Percentiles rank a stretch among this genome's conserved stretches.
phyloP scores from a whole-genome alignment of 2,888 invertebrate species.

The Frankliniella fusca region DNA sequence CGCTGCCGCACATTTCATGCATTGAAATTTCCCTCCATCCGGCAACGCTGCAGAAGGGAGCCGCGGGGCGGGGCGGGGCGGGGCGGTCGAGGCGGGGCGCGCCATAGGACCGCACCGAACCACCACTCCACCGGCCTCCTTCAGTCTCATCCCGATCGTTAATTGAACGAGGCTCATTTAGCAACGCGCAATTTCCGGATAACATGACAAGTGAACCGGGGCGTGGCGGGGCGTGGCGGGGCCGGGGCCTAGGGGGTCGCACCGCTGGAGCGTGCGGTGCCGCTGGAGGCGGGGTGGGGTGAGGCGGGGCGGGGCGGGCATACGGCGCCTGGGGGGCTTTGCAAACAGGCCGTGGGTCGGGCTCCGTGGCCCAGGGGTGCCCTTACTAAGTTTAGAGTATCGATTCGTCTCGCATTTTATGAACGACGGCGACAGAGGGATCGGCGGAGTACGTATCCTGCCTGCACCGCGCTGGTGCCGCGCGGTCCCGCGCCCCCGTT shows the following conservation, averaged over 20 bases:
- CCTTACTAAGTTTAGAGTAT: background rate
- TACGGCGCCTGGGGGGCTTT: no score
- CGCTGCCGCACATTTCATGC: no score
- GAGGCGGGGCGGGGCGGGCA: background rate
- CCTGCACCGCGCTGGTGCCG: background rate
- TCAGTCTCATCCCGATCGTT: background rate
- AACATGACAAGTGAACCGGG: background rate
- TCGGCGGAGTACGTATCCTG: no score
- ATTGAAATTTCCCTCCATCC: no score
- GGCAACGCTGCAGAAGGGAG: no score
- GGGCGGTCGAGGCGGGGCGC: background rate
- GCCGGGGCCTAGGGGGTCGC: background rate
- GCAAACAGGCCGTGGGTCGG: background rate
- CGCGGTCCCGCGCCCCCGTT: no score
- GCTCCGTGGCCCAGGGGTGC: background rate
- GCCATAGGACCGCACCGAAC: background rate
- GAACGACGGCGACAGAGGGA: background rate
- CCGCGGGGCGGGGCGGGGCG: no score
- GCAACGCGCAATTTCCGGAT: conserved; percentile 15
- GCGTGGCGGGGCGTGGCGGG: background rate
- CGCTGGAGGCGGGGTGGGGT: background rate
- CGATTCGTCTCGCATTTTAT: background rate
- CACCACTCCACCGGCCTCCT: background rate
- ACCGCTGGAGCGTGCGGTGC: background rate
- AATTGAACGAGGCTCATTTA: conserved; percentile 11